Evolutionary conservation across 2,888 invertebrate genomes (phyloP).

Genomic region (Eilema sororculum): DNA sequence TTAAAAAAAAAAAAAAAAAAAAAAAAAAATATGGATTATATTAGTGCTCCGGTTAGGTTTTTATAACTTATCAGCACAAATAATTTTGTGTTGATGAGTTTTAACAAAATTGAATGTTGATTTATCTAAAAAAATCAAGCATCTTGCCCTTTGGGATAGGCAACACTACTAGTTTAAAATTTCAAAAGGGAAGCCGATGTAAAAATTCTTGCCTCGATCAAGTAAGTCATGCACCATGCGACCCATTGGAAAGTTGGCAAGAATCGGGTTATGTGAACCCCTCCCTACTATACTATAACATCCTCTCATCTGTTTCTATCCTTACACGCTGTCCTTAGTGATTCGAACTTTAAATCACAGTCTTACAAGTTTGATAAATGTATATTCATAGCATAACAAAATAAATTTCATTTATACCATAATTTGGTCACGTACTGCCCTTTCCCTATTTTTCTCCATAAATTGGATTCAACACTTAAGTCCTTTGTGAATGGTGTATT

Average conservation of each 20-base stretch:
- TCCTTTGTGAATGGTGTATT: background rate
- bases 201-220: no score
- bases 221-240: no score
- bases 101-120: no score
- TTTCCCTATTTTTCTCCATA: conserved; percentile 1
- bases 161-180: no score
- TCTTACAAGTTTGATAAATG: background rate
- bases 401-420: background rate
- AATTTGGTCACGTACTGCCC: conserved; percentile 1
- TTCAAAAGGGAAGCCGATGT: no score
- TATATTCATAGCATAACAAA: background rate
- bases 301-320: background rate
- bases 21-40: no score
- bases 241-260: no score
- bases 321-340: no score
- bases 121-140: no score
- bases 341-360: background rate
- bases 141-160: background rate
- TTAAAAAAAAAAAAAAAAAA: no score
- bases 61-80: background rate
- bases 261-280: no score
- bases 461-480: background rate
- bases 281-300: background rate
- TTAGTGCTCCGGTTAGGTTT: background rate
- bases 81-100: no score